A percentile compares a stretch with the other conserved stretches of the same genome.
phyloP scores from a whole-genome alignment of 2,888 invertebrate species.

The Andricus curvator region DNA sequence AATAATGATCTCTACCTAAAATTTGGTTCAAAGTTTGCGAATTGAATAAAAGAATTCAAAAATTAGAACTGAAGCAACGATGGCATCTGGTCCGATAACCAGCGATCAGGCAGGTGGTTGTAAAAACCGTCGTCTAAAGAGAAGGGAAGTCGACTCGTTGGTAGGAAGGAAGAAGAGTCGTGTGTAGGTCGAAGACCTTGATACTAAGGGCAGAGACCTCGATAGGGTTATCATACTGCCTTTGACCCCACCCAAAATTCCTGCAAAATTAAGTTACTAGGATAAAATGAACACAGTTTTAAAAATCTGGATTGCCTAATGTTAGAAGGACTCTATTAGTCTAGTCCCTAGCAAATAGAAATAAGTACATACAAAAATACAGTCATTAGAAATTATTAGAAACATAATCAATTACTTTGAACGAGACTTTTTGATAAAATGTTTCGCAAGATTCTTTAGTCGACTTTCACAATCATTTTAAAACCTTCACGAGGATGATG shows the following conservation, averaged over 20 bases:
- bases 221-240: background rate
- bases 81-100: constrained; percentile 41
- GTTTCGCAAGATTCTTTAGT: background rate
- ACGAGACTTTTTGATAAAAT: background rate
- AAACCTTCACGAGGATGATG: background rate
- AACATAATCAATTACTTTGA: background rate
- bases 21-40: background rate
- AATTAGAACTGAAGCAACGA: constrained; percentile 13
- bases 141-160: constrained; percentile 16
- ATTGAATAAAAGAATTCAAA: background rate
- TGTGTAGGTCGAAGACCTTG: constrained; percentile 38
- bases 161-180: constrained; percentile 35
- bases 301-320: background rate
- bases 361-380: background rate
- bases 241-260: background rate
- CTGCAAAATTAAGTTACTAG: background rate
- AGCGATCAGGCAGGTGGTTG: constrained; percentile 36
- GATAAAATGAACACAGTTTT: background rate
- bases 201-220: constrained; percentile 37
- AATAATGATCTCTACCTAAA: background rate
- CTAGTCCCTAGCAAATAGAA: too few species aligned
- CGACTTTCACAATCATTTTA: background rate
- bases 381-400: background rate
- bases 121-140: constrained; percentile 36
- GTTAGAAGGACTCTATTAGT: too few species aligned